These are phyloP conservation scores for Nerophis ophidion DNA, from an alignment of 2,113 vertebrate species.

Conservation along the genomic window DNA sequence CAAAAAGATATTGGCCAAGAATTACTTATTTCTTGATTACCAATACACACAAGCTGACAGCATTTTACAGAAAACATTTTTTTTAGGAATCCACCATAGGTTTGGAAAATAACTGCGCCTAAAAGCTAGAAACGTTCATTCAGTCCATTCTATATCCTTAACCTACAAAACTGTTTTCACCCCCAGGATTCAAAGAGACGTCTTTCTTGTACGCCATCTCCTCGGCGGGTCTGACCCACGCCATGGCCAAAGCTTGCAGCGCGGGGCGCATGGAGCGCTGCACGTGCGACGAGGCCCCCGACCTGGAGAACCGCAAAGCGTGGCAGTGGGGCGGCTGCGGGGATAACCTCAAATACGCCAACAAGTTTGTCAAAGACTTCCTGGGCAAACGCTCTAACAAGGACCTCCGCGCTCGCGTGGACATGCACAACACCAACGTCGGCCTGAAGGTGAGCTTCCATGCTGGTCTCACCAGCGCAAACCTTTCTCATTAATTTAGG, in stretches of 20 bases:
- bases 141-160: not conserved
- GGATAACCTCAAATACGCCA: slow-evolving; percentile 97
- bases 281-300: slow-evolving; percentile 93
- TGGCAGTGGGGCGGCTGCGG: slow-evolving; percentile 99
- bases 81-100: too few relatives aligned
- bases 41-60: too few relatives aligned
- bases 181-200: slow-evolving; percentile 93
- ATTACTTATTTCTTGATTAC: too few relatives aligned
- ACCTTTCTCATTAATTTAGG: not conserved
- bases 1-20: too few relatives aligned
- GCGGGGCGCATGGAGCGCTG: slow-evolving; percentile 96
- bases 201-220: slow-evolving; percentile 95
- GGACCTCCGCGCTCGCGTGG: slow-evolving; percentile 89
- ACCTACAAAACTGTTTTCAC: not conserved
- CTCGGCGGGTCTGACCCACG: slow-evolving; percentile 88
- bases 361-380: slow-evolving; percentile 98
- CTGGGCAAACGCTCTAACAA: slow-evolving; percentile 93
- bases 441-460: slow-evolving; percentile 84
- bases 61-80: too few relatives aligned
- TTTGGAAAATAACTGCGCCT: too few relatives aligned
- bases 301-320: slow-evolving; percentile 94
- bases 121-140: too few relatives aligned
- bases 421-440: slow-evolving; percentile 97
- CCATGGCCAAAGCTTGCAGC: slow-evolving; percentile 94
- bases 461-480: too few relatives aligned